A percentile compares a stretch with the other conserved stretches of the same genome.
Conservation (phyloP, 2,113 vertebrate genomes). For the Mormoops blainvillei region DNA sequence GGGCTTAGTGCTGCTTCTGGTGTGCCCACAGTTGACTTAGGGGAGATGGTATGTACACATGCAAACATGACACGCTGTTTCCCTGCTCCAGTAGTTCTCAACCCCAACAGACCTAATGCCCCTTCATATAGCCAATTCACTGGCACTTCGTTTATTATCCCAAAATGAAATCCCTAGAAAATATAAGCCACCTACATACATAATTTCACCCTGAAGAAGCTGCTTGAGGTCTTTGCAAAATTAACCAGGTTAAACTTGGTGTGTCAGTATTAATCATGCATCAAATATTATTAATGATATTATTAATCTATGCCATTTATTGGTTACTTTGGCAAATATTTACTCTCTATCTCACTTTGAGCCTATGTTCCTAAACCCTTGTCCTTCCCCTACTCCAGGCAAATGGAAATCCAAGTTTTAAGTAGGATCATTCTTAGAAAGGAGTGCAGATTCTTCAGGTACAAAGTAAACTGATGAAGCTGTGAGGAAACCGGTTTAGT, state of each 20-base stretch:
- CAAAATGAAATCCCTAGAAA: conserved; percentile 20
- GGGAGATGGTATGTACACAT: not conserved
- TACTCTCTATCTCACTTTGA: not conserved
- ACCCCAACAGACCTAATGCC: not conserved
- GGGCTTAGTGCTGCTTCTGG: not conserved
- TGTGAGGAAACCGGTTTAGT: not conserved
- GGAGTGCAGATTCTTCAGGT: not conserved
- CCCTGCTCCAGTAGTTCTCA: not conserved
- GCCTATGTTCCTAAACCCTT: not conserved
- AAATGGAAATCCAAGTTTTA: not conserved
- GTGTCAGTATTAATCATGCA: not conserved
- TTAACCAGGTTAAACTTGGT: not conserved
- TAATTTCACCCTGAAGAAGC: not conserved
- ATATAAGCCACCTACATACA: not conserved
- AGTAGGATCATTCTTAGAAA: not conserved
- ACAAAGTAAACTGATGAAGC: not conserved
- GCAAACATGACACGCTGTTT: not conserved
- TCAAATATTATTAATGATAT: not conserved
- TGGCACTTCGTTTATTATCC: not conserved
- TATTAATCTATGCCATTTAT: not conserved
- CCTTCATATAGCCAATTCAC: not conserved
- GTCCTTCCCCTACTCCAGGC: not conserved
- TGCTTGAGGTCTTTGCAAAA: not conserved
- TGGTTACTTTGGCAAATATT: conserved; percentile 28
- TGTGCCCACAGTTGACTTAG: not conserved